These are phyloP conservation scores for Tragelaphus imberbis DNA, from an alignment of 2,113 vertebrate genomes.

Conservation along the genomic window DNA sequence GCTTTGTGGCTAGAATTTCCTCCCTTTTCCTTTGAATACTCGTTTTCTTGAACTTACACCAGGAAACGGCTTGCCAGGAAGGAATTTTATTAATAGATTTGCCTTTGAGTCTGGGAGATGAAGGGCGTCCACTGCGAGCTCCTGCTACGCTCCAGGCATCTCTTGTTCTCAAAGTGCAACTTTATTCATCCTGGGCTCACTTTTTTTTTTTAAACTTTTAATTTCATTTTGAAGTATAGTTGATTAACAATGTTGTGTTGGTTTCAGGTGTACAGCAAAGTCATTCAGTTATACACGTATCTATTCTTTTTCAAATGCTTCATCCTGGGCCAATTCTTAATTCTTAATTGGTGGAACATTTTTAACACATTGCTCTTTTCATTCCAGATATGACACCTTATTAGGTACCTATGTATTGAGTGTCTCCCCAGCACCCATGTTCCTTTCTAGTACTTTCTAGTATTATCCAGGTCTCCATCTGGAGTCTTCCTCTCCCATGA, in stretches of 20 bases:
- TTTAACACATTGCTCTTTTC: neutral
- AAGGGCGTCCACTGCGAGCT: neutral
- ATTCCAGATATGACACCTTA: neutral
- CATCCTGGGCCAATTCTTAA: neutral
- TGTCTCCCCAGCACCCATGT: neutral
- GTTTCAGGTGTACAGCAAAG: neutral
- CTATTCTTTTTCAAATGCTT: neutral
- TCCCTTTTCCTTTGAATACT: constrained; percentile 23
- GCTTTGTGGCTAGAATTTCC: constrained; percentile 54
- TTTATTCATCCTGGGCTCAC: neutral
- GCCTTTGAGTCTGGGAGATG: constrained; percentile 48
- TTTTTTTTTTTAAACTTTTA: neutral
- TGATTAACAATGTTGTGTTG: neutral
- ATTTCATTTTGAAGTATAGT: neutral
- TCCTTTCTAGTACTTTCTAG: neutral
- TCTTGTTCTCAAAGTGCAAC: neutral
- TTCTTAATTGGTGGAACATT: neutral
- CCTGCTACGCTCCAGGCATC: neutral
- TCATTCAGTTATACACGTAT: neutral
- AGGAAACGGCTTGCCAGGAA: constrained; percentile 34
- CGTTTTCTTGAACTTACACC: constrained; percentile 32
- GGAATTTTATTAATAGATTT: constrained; percentile 58
- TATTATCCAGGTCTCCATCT: neutral
- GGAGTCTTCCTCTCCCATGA: neutral
- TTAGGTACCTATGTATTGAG: neutral